Conservation (phyloP, 1,140 invertebrate species). For the Vanessa atalanta region DNA sequence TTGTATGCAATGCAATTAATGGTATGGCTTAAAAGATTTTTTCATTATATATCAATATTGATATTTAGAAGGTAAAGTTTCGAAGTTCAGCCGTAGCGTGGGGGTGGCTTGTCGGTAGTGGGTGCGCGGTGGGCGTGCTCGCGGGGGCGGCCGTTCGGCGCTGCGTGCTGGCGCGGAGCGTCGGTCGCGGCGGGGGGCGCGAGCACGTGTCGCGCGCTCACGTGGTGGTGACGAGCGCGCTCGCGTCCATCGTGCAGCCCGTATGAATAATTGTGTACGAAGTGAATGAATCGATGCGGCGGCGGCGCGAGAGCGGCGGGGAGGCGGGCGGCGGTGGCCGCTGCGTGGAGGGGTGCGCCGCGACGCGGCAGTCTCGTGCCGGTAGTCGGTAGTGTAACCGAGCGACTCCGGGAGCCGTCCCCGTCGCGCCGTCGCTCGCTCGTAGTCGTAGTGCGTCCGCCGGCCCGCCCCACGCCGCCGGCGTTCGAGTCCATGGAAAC, state of each 20-base stretch:
- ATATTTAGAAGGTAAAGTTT: slow-evolving; percentile 9
- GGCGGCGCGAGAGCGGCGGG: slow-evolving; percentile 59
- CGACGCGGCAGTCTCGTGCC: slow-evolving; percentile 86
- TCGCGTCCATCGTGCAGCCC: slow-evolving; percentile 63
- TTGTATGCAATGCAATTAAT: not conserved
- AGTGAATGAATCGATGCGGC: slow-evolving; percentile 78
- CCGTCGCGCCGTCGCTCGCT: slow-evolving; percentile 83
- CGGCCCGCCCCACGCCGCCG: slow-evolving; percentile 63
- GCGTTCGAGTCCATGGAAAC: slow-evolving; percentile 83
- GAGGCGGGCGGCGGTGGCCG: slow-evolving; percentile 58
- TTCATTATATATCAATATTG: slow-evolving; percentile 4
- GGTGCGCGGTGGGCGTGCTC: slow-evolving; percentile 57
- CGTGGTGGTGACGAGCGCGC: slow-evolving; percentile 63
- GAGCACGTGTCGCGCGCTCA: slow-evolving; percentile 75
- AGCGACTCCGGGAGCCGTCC: slow-evolving; percentile 85
- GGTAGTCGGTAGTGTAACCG: slow-evolving; percentile 87
- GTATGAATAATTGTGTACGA: slow-evolving; percentile 75
- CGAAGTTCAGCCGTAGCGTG: slow-evolving; percentile 3
- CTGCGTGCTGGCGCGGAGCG: slow-evolving; percentile 59
- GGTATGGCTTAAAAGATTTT: not conserved
- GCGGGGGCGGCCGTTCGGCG: slow-evolving; percentile 49
- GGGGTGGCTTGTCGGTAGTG: slow-evolving; percentile 52
- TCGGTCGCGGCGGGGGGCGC: slow-evolving; percentile 42
- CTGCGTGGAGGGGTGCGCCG: slow-evolving; percentile 74
- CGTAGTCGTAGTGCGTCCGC: slow-evolving; percentile 81